Percentiles rank a stretch among this genome's conserved stretches.
These are phyloP conservation scores for Drosophila yakuba DNA, from an alignment of 1,140 invertebrate species.

Conservation along the genomic window DNA sequence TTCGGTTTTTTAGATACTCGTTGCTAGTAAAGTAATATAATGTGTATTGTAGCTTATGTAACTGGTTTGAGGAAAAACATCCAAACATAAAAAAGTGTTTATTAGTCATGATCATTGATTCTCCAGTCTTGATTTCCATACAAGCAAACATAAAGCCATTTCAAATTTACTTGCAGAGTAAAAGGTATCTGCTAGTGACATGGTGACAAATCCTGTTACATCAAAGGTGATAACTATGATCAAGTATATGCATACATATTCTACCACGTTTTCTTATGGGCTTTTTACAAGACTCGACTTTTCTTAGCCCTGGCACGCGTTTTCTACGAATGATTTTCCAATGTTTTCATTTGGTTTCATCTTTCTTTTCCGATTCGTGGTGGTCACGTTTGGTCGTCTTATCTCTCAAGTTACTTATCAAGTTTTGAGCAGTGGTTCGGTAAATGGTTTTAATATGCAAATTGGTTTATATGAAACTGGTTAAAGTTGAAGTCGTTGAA, in stretches of 20 bases:
- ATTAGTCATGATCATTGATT: neutral
- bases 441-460: conserved; percentile 50
- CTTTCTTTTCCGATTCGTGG: conserved; percentile 24
- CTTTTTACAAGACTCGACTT: conserved; percentile 1
- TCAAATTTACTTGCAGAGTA: neutral
- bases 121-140: too few species aligned
- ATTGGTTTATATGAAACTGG: conserved; percentile 27
- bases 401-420: conserved; percentile 59
- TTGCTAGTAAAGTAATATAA: too few species aligned
- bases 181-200: neutral
- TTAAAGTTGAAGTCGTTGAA: neutral
- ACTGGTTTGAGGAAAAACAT: neutral
- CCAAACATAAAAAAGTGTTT: neutral
- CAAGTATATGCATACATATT: neutral
- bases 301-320: conserved; percentile 46
- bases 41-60: neutral
- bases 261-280: neutral
- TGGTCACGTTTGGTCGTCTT: conserved; percentile 64
- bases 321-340: conserved; percentile 28
- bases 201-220: too few species aligned
- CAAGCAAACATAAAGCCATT: too few species aligned
- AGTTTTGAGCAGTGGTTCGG: conserved; percentile 32
- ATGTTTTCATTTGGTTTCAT: conserved; percentile 2
- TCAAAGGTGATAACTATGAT: neutral
- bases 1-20: too few species aligned